phyloP scores from a whole-genome alignment of 2,113 vertebrate species.

The Saguinus midas region DNA sequence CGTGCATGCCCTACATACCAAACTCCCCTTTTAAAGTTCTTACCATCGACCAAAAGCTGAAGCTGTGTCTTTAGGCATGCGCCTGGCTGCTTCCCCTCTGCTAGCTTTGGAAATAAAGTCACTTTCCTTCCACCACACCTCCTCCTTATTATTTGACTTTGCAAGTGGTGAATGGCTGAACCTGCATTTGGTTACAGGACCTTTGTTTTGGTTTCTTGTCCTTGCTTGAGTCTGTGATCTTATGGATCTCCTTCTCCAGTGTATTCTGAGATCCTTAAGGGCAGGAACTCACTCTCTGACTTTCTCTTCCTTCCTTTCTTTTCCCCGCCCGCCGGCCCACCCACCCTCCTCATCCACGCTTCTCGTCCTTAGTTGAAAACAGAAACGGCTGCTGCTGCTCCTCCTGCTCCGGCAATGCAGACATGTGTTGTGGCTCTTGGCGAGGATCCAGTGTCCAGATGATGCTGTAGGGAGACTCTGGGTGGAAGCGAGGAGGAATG shows the following conservation, averaged over 20 bases:
- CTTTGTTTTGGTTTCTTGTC: too few relatives aligned
- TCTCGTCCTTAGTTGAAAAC: not conserved
- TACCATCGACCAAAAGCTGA: too few relatives aligned
- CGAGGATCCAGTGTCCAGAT: not conserved
- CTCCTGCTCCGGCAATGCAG: not conserved
- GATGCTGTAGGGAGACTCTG: not conserved
- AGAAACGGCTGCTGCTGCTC: rapidly evolving
- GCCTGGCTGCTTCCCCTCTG: too few relatives aligned
- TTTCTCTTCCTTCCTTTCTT: too few relatives aligned
- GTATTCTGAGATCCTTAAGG: not conserved
- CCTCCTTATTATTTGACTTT: too few relatives aligned
- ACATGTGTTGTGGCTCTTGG: not conserved
- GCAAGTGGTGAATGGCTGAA: too few relatives aligned
- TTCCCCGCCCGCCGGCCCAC: not conserved
- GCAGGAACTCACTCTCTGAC: not conserved
- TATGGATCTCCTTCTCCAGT: rapidly evolving
- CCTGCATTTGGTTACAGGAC: too few relatives aligned
- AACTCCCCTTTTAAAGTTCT: too few relatives aligned
- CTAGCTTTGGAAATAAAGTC: too few relatives aligned
- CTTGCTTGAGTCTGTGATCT: not conserved
- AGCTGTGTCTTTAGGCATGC: too few relatives aligned
- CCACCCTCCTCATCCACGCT: not conserved
- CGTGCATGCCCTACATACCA: too few relatives aligned
- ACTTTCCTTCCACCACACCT: too few relatives aligned
- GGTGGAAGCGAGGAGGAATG: not conserved